A percentile compares a stretch with the other conserved stretches of the same genome.
Conservation (phyloP, 2,797 vertebrate species). For the Xerus rutilus region DNA sequence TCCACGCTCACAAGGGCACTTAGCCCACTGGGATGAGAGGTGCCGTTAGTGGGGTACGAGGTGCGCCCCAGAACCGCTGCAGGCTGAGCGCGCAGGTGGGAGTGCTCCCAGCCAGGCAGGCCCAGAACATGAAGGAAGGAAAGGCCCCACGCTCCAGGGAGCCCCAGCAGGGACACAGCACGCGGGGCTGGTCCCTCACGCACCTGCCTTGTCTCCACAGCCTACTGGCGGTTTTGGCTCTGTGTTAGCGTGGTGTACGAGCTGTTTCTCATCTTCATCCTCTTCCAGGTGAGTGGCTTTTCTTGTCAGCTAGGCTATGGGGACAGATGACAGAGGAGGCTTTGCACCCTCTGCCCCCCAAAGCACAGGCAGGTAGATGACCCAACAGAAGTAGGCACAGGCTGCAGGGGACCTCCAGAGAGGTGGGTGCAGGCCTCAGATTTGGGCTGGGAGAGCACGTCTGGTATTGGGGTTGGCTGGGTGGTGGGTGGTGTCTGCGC, state of each 20-base stretch:
- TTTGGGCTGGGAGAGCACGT: background rate
- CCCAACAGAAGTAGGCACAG: background rate
- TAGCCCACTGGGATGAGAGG: background rate
- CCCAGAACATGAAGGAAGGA: background rate
- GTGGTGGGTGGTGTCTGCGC: background rate
- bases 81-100: no score
- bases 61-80: background rate
- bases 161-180: background rate
- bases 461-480: background rate
- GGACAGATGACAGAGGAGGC: background rate
- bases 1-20: background rate
- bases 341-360: background rate
- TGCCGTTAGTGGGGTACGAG: background rate
- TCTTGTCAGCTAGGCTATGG: background rate
- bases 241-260: slow-evolving; percentile 99
- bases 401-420: background rate
- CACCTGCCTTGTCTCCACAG: slow-evolving; percentile 84
- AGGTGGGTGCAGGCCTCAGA: background rate
- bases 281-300: slow-evolving; percentile 94
- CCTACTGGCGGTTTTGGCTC: slow-evolving; percentile 99
- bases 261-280: slow-evolving; percentile 99
- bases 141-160: background rate
- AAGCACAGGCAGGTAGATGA: background rate
- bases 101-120: background rate
- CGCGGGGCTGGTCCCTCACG: background rate